phyloP scores from a whole-genome alignment of 2,113 vertebrate species.

The Beaufortia kweichowensis region DNA sequence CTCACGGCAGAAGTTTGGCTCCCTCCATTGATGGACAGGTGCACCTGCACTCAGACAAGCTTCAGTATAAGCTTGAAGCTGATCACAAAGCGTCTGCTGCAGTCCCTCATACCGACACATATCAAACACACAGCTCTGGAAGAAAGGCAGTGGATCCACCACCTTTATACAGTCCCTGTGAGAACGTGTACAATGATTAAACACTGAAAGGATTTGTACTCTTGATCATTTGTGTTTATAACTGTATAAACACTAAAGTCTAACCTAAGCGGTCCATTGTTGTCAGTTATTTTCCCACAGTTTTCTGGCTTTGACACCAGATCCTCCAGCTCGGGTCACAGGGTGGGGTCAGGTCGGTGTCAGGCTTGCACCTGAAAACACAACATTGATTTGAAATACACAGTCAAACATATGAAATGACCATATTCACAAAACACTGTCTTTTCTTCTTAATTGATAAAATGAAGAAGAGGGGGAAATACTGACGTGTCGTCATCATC shows the following conservation, averaged over 20 bases:
- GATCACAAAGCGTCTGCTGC: conserved; percentile 71
- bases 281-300: conserved; percentile 73
- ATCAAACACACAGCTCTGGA: conserved; percentile 76
- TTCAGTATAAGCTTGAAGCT: conserved; percentile 77
- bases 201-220: not conserved
- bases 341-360: conserved; percentile 61
- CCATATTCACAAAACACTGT: not conserved
- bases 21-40: conserved; percentile 76
- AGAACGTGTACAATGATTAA: not conserved
- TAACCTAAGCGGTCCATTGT: conserved; percentile 76
- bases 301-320: conserved; percentile 70
- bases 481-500: conserved; percentile 74
- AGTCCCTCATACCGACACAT: conserved; percentile 77
- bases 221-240: not conserved
- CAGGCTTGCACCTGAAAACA: conserved; percentile 68
- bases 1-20: conserved; percentile 78
- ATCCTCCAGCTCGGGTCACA: conserved; percentile 69
- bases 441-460: not conserved
- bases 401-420: not conserved
- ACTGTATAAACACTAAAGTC: not conserved
- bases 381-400: not conserved
- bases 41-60: conserved; percentile 75
- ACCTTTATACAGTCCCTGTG: conserved; percentile 73
- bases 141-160: conserved; percentile 71
- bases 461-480: not conserved